These are phyloP conservation scores for Clarias laeviceps DNA, from an alignment of 2,797 vertebrate genomes.

Conservation along the genomic window DNA sequence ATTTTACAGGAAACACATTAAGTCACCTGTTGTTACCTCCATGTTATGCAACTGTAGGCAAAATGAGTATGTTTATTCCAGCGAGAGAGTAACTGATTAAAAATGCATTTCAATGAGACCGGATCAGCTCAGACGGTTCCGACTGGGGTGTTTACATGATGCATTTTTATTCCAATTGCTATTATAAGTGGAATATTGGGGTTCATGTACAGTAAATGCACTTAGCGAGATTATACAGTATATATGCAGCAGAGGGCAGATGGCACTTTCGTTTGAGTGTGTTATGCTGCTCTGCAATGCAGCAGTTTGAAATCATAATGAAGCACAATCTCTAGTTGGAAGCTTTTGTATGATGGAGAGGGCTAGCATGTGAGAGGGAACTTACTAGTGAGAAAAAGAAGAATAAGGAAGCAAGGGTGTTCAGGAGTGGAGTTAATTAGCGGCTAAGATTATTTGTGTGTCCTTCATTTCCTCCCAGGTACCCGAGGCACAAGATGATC, in stretches of 20 bases:
- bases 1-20: too few relatives aligned
- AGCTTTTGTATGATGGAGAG: neutral
- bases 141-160: too few relatives aligned
- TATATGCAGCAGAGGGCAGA: neutral
- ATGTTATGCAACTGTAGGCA: too few relatives aligned
- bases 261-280: neutral
- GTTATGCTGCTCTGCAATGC: neutral
- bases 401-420: neutral
- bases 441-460: neutral
- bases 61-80: too few relatives aligned
- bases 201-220: too few relatives aligned
- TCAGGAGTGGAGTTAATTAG: neutral
- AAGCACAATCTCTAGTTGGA: neutral
- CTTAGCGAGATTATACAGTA: too few relatives aligned
- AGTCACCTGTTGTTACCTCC: too few relatives aligned
- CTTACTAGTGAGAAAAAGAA: neutral
- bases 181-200: too few relatives aligned
- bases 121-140: too few relatives aligned
- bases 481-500: conserved; percentile 26
- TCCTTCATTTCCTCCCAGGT: conserved; percentile 21
- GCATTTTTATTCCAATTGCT: too few relatives aligned
- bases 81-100: too few relatives aligned
- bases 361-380: neutral
- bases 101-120: too few relatives aligned
- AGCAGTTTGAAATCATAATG: neutral